Evolutionary conservation across 2,113 vertebrate species (phyloP), one percentile per base, ranked within the genome.

Genomic region (Lagenorhynchus albirostris): DNA sequence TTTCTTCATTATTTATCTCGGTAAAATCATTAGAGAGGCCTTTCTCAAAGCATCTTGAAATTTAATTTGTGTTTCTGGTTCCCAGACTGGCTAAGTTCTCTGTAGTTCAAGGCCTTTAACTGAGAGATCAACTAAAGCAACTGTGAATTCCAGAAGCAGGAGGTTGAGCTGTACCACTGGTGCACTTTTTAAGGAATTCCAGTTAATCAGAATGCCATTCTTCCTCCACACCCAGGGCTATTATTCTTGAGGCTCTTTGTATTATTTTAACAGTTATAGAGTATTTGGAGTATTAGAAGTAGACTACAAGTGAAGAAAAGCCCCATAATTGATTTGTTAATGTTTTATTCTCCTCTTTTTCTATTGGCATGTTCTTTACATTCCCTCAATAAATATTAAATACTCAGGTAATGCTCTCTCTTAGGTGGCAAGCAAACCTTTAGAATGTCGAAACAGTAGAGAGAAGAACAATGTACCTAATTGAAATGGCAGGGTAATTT

Each of bases 351-450:
- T 93, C 63, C 73, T 94, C 41, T 70, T 82, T 91, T 86, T 58
- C 77, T 95, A 86, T 71, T 83, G 89, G 77, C 73, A 95, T 84
- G 68, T 81, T 97, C 94, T 91, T 90, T 94, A 67, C 67, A 93
- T 86, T 68, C 77, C 70, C 86, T 95, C 95, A 95, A 93, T 91
- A 98, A 98, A 97, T 86, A 98, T 91, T 93, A 97, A 96, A 89
- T 50, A 92, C 68, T 95, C 89, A 85, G 31, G 68, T 73, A 89
- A 82, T 41, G 96, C 94, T 96, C 83, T 71, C 83, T 62, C 47
- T 92, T 88, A 89, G 47, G 60, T 95, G 79, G 80, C 80, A 97
- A 92, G 95, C 60, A 90, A 97, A 95, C 47, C 95, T 96, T 97
- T 76, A 76, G 82, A 92, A 84, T 96, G 47, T 95, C 55, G 67